phyloP scores from a whole-genome alignment of 2,888 invertebrate species.

The Copidosoma aretas region DNA sequence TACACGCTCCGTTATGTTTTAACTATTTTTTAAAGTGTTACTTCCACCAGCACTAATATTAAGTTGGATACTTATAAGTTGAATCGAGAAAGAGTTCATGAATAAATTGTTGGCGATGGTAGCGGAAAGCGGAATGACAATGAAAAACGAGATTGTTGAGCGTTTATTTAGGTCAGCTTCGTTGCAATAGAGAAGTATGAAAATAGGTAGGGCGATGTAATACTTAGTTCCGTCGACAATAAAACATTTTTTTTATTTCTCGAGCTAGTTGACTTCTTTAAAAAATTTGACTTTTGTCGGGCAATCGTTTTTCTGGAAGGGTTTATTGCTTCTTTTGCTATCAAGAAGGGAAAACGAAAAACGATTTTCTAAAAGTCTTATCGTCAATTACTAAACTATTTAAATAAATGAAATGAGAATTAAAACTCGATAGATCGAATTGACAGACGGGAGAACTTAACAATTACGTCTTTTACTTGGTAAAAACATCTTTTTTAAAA shows the following conservation, averaged over 20 bases:
- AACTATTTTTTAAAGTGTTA: constrained; percentile 3
- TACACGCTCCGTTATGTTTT: constrained; percentile 15
- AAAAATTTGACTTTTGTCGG: too few species aligned
- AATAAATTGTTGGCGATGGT: not conserved
- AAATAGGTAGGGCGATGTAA: constrained; percentile 22
- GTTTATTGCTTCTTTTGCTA: too few species aligned
- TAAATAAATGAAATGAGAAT: not conserved
- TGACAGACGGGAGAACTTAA: too few species aligned
- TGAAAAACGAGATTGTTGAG: constrained; percentile 15
- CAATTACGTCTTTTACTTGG: too few species aligned
- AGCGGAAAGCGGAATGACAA: constrained; percentile 23
- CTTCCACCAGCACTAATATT: constrained; percentile 1
- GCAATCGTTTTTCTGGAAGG: too few species aligned
- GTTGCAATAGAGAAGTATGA: too few species aligned
- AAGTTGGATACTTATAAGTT: not conserved
- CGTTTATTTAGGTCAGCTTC: not conserved
- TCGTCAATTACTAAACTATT: constrained; percentile 37
- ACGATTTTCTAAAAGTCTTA: constrained; percentile 38
- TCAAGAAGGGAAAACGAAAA: constrained; percentile 3
- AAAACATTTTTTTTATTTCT: constrained; percentile 25
- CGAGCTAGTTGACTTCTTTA: too few species aligned
- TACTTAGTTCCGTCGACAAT: constrained; percentile 37
- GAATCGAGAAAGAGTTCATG: not conserved
- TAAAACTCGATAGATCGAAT: too few species aligned
- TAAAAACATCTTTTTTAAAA: too few species aligned